Conservation (phyloP, 2,797 vertebrate genomes). For the Hipposideros larvatus region DNA sequence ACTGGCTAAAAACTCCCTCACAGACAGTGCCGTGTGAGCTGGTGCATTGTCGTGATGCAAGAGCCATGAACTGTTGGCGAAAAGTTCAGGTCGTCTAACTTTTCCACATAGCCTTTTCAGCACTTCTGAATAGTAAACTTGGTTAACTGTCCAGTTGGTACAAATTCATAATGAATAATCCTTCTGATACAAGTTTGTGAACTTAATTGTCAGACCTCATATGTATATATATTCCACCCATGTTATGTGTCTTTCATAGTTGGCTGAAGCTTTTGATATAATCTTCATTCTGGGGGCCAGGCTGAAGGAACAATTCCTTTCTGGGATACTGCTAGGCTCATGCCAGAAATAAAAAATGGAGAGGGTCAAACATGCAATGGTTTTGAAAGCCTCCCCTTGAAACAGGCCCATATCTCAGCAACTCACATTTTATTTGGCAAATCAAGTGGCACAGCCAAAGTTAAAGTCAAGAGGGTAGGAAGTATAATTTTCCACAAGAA, state of each 20-base stretch:
- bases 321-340: neutral
- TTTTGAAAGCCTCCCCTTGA: neutral
- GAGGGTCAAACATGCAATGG: neutral
- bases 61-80: too few relatives aligned
- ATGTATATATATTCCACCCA: neutral
- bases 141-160: too few relatives aligned
- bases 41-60: too few relatives aligned
- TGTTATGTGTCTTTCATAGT: neutral
- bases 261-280: neutral
- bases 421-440: neutral
- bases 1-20: too few relatives aligned
- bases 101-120: too few relatives aligned
- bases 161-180: too few relatives aligned
- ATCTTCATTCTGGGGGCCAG: neutral
- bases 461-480: neutral
- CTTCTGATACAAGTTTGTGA: too few relatives aligned
- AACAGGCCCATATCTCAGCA: neutral
- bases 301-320: neutral
- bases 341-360: neutral
- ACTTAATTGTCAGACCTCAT: too few relatives aligned
- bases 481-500: slow-evolving; percentile 23
- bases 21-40: too few relatives aligned
- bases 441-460: neutral
- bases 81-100: too few relatives aligned
- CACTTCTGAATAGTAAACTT: too few relatives aligned